A percentile compares a stretch with the other conserved stretches of the same genome.
Conservation (phyloP, 2,797 vertebrate genomes). For the Spinibarbus caldwelli region DNA sequence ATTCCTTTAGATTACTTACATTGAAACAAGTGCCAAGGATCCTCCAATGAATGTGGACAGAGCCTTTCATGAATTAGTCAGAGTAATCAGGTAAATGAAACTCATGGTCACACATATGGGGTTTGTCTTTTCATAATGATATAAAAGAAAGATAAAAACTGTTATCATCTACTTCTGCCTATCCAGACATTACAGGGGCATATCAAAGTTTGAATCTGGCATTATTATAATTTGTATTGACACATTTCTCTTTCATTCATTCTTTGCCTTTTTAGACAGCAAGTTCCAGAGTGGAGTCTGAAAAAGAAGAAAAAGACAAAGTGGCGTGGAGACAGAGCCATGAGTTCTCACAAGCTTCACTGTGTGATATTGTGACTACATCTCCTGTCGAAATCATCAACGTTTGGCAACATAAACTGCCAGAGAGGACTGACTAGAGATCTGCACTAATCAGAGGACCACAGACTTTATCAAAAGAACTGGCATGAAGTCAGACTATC, state of each 20-base stretch:
- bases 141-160: not conserved
- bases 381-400: not conserved
- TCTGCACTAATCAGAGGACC: constrained; percentile 18
- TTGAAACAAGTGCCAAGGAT: constrained; percentile 99
- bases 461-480: constrained; percentile 5
- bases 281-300: constrained; percentile 87
- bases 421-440: constrained; percentile 19
- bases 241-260: not conserved
- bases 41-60: constrained; percentile 98
- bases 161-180: not conserved
- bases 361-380: constrained; percentile 84
- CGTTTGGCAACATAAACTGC: not conserved
- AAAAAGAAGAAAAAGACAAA: constrained; percentile 89
- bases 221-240: not conserved
- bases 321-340: constrained; percentile 85
- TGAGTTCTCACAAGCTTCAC: constrained; percentile 81
- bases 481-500: constrained; percentile 7
- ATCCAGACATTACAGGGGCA: not conserved
- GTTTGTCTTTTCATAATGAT: not conserved
- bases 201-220: not conserved
- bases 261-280: constrained; percentile 75
- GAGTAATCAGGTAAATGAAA: constrained; percentile 91
- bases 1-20: constrained; percentile 90
- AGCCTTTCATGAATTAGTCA: constrained; percentile 96
- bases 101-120: not conserved